Percentiles rank a stretch among this genome's conserved stretches.
phyloP scores from a whole-genome alignment of 2,888 invertebrate genomes.

The Scotopteryx bipunctaria region DNA sequence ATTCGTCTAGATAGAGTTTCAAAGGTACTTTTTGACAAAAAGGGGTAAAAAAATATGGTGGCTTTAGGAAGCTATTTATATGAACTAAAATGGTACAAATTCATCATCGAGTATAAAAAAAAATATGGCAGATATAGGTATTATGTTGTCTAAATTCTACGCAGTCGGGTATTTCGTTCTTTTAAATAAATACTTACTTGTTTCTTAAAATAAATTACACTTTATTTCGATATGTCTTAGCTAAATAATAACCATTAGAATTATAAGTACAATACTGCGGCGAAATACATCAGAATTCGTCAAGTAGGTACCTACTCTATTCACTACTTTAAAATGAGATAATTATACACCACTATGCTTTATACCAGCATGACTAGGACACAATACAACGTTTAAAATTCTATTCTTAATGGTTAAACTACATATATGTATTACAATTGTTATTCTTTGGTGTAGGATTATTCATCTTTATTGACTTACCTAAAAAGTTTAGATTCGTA shows the following conservation, averaged over 20 bases:
- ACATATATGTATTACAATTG: conserved; percentile 25
- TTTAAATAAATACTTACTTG: too few relatives aligned
- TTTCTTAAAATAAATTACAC: conserved; percentile 11
- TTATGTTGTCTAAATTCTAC: too few relatives aligned
- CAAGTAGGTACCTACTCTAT: conserved; percentile 24
- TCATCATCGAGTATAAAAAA: too few relatives aligned
- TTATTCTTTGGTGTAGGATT: conserved; percentile 33
- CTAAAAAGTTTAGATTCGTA: conserved; percentile 4
- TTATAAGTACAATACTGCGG: conserved; percentile 37
- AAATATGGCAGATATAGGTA: too few relatives aligned
- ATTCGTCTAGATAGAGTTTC: too few relatives aligned
- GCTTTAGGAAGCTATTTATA: too few relatives aligned
- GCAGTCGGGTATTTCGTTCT: too few relatives aligned
- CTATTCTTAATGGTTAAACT: conserved; percentile 25
- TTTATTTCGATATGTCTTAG: conserved; percentile 26
- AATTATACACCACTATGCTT: conserved; percentile 33
- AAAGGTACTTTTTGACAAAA: too few relatives aligned
- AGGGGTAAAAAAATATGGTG: too few relatives aligned
- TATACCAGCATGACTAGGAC: conserved; percentile 34
- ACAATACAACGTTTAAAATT: conserved; percentile 29
- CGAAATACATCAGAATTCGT: background rate
- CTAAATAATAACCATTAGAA: conserved; percentile 27
- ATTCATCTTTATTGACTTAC: conserved; percentile 6
- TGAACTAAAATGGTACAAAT: too few relatives aligned
- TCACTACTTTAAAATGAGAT: conserved; percentile 30